Evolutionary conservation across 2,113 vertebrate genomes (phyloP), one percentile per base, ranked within the genome.

Genomic region (Paedocypris sp.): DNA sequence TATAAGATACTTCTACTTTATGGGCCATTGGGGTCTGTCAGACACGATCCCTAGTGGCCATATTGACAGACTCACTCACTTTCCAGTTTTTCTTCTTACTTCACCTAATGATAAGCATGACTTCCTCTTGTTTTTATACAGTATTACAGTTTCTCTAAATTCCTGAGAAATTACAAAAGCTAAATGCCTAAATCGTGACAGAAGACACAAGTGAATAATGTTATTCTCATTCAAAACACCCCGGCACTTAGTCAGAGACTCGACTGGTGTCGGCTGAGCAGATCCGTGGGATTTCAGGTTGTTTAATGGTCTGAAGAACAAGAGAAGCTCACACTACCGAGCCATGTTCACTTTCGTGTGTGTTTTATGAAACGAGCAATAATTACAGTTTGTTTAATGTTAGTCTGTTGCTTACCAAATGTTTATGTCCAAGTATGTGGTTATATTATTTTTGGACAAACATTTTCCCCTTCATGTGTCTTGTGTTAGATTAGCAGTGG

Each of bases 401-500:
- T 48, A 28, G 53, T 48, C 41, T 41, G 43, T 22, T 62, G 45
- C 13, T 56, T 41, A 25, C 22, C 25, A 19, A 43, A 45, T 57
- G n/a, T n/a, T n/a, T n/a, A 45, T 50, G 49, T 31, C 42, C 38
- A 66, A 23, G 49, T 48, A 56, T 45, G 41, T 58, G 38, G 16
- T 31, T 19, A 25, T 63, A 64, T 59, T 58, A 52, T 59, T 59
- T 23, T 52, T 62, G 68, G 47, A 66, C 43, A 68, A 65, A 58
- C 50, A 51, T 25, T 26, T 10, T 48, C 9, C 20, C 15, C 35
- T 25, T 15, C 31, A n/a, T 56, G 59, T 41, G 58, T 69, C 26
- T 60, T 67, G 59, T 71, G 66, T 66, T 64, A 72, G 50, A 64
- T 19, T 49, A 48, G 2, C 41, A 31, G 42, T 59, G 65, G 41